Evolutionary conservation across 2,797 vertebrate genomes (phyloP).

Genomic region (Sebastes kiyomatsui): DNA sequence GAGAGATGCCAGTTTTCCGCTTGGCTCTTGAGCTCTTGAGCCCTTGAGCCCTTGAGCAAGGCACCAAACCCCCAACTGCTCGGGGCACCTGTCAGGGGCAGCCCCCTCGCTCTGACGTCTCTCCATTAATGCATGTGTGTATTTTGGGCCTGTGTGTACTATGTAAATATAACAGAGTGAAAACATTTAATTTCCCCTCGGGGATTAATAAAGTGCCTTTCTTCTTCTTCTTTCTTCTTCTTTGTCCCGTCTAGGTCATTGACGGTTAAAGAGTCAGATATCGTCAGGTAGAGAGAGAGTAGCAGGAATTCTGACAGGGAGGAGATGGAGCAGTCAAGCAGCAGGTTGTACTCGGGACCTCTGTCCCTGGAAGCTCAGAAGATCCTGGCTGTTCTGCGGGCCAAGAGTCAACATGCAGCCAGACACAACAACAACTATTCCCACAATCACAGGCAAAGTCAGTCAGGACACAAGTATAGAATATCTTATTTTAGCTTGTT

Average conservation of each 20-base stretch:
- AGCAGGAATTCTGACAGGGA: conserved; percentile 5
- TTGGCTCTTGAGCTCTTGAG: too few species aligned
- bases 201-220: too few species aligned
- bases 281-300: conserved; percentile 9
- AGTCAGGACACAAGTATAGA: conserved; percentile 64
- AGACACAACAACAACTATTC: conserved; percentile 36
- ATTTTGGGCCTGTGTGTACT: too few species aligned
- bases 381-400: conserved; percentile 86
- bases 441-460: conserved; percentile 77
- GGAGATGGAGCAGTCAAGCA: conserved; percentile 80
- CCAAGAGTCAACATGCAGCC: conserved; percentile 67
- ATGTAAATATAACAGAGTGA: too few species aligned
- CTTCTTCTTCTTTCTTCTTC: too few species aligned
- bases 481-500: background rate
- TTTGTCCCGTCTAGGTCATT: conserved; percentile 32
- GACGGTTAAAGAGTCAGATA: conserved; percentile 71
- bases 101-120: too few species aligned
- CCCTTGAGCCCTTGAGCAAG: too few species aligned
- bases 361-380: conserved; percentile 86
- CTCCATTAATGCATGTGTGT: too few species aligned
- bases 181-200: too few species aligned
- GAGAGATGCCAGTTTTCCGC: too few species aligned
- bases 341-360: conserved; percentile 72
- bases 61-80: too few species aligned
- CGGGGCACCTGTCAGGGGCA: too few species aligned